Evolutionary conservation across 2,888 invertebrate species (phyloP), one percentile per base, ranked within the genome.

Genomic region (Tiphia femorata): DNA sequence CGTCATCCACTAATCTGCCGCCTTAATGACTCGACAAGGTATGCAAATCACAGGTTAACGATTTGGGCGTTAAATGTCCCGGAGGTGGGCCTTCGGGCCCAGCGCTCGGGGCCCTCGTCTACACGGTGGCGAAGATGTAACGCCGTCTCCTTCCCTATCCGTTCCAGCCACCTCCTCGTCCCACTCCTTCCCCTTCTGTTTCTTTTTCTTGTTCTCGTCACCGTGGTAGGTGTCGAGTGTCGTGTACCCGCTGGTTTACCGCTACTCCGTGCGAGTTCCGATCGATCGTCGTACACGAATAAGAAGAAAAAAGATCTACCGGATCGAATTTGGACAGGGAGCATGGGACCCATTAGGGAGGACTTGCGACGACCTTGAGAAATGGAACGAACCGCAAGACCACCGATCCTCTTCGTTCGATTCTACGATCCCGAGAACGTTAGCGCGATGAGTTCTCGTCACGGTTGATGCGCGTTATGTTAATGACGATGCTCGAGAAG

Each of bases 21-120:
- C 46, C 51, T 66, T 66, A 66, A 62, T 58, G 60, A 70, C 47
- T 51, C 42, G 35, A 57, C 55, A 50, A 25, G 54, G 49, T 66
- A 68, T 68, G 67, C 58, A 60, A 70, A 68, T 63, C 48, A 37
- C 42, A 35, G 17, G n/a, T n/a, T 29, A 17, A 37, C 19, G 44
- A 37, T 44, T 40, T 40, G 46, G 12, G 27, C 47, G 35, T 48
- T 60, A 56, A 48, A 63, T 37, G 43, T 44, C 40, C 21, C 47
- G 8, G 16, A 17, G 49, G n/a, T 10, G n/a, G 30, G 3, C 30
- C 3, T 4, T 7, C n/a, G n/a, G 6, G 12, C n/a, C n/a, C 10
- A 38, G 17, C 14, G n/a, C 7, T 48, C 8, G 10, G 6, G 8
- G 17, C 23, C 14, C 21, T 33, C 25, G n/a, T 46, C 21, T 47